Evolutionary conservation across 2,888 invertebrate genomes (phyloP).

Genomic region (Brachylomia viminalis): DNA sequence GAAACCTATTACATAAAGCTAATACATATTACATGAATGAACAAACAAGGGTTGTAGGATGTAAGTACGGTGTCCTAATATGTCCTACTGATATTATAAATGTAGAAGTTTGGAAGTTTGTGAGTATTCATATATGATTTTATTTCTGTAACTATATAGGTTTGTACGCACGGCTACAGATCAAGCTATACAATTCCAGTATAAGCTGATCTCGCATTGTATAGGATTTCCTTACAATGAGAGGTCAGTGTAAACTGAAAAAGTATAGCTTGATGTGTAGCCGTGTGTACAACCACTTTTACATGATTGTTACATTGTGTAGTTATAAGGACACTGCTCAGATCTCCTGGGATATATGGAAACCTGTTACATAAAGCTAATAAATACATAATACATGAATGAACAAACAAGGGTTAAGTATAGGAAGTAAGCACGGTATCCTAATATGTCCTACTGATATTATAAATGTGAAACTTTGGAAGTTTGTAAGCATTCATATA

Average conservation of each 20-base stretch:
- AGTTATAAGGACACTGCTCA: constrained; percentile 15
- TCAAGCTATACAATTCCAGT: too few species aligned
- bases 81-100: neutral
- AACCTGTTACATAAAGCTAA: constrained; percentile 15
- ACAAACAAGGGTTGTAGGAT: constrained; percentile 5
- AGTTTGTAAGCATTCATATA: neutral
- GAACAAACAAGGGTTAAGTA: constrained; percentile 14
- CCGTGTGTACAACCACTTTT: too few species aligned
- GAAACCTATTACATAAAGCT: constrained; percentile 14
- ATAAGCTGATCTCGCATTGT: too few species aligned
- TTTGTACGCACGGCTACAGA: too few species aligned
- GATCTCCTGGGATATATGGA: constrained; percentile 43
- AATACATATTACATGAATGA: constrained; percentile 10
- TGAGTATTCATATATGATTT: neutral
- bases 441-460: neutral
- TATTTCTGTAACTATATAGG: too few species aligned
- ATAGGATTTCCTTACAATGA: too few species aligned
- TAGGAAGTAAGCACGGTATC: neutral
- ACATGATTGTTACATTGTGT: constrained; percentile 18
- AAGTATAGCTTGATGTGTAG: too few species aligned
- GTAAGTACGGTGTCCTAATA: neutral
- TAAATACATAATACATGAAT: constrained; percentile 9
- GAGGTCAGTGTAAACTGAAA: too few species aligned
- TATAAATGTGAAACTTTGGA: neutral
- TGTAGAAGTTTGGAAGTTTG: neutral